phyloP scores from a whole-genome alignment of 1,140 invertebrate species.

The Nephila pilipes region DNA sequence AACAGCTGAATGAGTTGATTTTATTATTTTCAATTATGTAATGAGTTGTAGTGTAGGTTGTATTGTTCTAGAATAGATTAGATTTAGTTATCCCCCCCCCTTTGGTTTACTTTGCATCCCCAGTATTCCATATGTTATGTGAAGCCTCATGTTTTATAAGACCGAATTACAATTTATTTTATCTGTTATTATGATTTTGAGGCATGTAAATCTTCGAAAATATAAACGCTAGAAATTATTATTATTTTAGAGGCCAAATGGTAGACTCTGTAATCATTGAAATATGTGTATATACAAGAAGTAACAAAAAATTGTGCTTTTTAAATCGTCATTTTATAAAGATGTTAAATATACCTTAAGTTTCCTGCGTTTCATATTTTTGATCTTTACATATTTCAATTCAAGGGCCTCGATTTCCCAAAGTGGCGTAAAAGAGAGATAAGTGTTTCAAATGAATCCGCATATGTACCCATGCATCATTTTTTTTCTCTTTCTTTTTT shows the following conservation, averaged over 20 bases:
- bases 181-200: not conserved
- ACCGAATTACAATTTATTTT: not conserved
- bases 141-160: conserved; percentile 36
- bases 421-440: conserved; percentile 2
- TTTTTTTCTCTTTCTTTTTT: no score
- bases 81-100: conserved; percentile 1
- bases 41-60: conserved; percentile 50
- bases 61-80: conserved; percentile 49
- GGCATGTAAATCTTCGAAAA: conserved; percentile 32
- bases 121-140: conserved; percentile 16
- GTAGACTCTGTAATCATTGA: not conserved
- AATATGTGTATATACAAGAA: not conserved
- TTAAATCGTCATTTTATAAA: no score
- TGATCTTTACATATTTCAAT: not conserved
- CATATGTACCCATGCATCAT: not conserved
- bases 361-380: conserved; percentile 1
- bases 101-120: conserved; percentile 26
- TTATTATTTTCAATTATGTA: conserved; percentile 36
- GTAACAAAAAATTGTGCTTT: not conserved
- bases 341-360: not conserved
- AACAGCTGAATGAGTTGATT: conserved; percentile 26
- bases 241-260: not conserved
- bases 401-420: not conserved
- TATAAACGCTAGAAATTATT: conserved; percentile 22
- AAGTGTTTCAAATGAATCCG: not conserved